Percentiles rank a stretch among this genome's conserved stretches.
phyloP scores from a whole-genome alignment of 1,140 invertebrate genomes.

The Gonioctena quinquepunctata region DNA sequence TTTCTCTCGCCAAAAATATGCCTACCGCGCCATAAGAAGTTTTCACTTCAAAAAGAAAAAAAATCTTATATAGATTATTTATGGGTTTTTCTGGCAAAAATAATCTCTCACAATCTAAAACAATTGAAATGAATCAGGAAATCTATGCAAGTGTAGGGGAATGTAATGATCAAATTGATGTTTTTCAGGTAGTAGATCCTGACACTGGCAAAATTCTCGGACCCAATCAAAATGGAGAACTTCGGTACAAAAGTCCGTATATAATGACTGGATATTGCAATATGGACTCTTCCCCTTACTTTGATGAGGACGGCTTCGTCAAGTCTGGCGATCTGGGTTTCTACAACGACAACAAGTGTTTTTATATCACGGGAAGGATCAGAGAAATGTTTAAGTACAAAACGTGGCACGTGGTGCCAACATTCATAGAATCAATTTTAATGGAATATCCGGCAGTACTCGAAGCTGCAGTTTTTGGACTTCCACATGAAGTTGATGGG shows the following conservation, averaged over 20 bases:
- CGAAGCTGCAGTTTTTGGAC: conserved; percentile 71
- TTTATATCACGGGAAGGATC: conserved; percentile 73
- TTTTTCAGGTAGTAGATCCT: conserved; percentile 33
- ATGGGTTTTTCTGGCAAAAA: no score
- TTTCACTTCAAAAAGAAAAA: no score
- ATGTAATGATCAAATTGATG: no score
- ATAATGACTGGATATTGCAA: conserved; percentile 27
- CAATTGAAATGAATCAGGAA: no score
- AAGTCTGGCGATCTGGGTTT: conserved; percentile 75
- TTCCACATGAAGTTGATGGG: conserved; percentile 64
- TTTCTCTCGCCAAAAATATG: no score
- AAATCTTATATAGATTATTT: no score
- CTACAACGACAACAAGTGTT: conserved; percentile 66
- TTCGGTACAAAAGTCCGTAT: conserved; percentile 23
- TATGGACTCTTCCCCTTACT: conserved; percentile 24
- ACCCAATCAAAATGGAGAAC: conserved; percentile 33
- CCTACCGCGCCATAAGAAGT: no score
- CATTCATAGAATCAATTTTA: conserved; percentile 68
- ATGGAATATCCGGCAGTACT: conserved; percentile 64
- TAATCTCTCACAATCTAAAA: no score
- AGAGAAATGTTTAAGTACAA: conserved; percentile 78
- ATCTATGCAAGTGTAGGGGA: no score
- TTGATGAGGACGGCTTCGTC: conserved; percentile 69
- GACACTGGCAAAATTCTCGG: conserved; percentile 27
- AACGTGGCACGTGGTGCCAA: conserved; percentile 50